These are phyloP conservation scores for Gymnoscopelus braueri DNA, from an alignment of 2,797 vertebrate species.

Conservation along the genomic window DNA sequence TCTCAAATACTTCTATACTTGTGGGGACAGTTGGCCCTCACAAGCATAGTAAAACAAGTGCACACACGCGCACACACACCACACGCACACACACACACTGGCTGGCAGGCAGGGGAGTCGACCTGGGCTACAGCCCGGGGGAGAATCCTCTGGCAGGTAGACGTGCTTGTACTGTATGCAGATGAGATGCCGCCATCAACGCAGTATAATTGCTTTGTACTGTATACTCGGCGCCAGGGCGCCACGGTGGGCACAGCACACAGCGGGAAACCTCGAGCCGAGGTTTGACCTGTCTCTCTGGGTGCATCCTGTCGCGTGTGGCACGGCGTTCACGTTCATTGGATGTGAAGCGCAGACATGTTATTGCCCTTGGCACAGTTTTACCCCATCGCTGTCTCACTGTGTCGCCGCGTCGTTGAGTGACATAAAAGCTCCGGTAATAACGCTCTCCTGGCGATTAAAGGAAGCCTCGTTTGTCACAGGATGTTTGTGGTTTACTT, in stretches of 20 bases:
- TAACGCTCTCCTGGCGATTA: neutral
- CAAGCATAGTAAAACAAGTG: too few species aligned
- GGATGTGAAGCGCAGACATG: neutral
- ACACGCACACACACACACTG: too few species aligned
- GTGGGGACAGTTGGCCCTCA: too few species aligned
- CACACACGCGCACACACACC: too few species aligned
- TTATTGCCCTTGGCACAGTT: neutral
- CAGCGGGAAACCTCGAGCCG: neutral
- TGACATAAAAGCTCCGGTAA: neutral
- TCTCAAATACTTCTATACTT: too few species aligned
- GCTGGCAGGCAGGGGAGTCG: conserved; percentile 5
- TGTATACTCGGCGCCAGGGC: conserved; percentile 5
- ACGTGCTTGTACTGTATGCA: conserved; percentile 51
- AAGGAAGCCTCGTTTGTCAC: conserved; percentile 1
- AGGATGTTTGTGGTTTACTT: neutral
- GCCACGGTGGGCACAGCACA: neutral
- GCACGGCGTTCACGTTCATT: neutral
- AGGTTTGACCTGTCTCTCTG: neutral
- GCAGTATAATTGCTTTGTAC: conserved; percentile 50
- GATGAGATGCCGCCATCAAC: conserved; percentile 45
- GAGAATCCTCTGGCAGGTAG: conserved; percentile 44
- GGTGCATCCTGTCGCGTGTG: neutral
- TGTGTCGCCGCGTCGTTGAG: neutral
- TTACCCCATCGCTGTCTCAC: neutral
- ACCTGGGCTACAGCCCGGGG: conserved; percentile 45